Conservation (phyloP, 1,140 invertebrate species). For the Holotrichia oblita region DNA sequence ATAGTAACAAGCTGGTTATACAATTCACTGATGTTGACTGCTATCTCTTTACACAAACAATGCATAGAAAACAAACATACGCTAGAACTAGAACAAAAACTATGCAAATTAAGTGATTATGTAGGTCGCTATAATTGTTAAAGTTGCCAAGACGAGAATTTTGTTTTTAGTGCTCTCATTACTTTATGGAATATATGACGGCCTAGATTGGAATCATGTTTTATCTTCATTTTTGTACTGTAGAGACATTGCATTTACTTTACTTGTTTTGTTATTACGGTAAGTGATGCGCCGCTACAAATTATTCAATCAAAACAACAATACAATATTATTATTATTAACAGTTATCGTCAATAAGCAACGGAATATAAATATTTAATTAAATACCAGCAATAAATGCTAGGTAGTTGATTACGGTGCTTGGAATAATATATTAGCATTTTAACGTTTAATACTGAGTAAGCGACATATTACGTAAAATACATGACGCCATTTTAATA, state of each 20-base stretch:
- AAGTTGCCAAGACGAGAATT: not conserved
- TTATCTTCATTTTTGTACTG: not conserved
- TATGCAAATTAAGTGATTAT: slow-evolving; percentile 12
- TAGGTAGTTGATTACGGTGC: not conserved
- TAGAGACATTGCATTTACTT: no score
- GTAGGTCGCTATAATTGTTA: slow-evolving; percentile 2
- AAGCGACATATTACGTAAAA: slow-evolving; percentile 12
- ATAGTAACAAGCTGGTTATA: not conserved
- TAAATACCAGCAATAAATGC: not conserved
- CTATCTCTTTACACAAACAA: not conserved
- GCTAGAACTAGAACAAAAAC: slow-evolving; percentile 6
- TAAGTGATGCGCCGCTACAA: no score
- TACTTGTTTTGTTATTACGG: no score
- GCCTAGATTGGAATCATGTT: not conserved
- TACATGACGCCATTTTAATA: slow-evolving; percentile 4
- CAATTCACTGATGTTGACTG: not conserved
- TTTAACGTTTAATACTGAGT: not conserved
- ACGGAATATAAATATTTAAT: no score
- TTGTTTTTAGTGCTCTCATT: slow-evolving; percentile 16
- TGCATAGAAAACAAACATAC: slow-evolving; percentile 12
- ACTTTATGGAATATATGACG: slow-evolving; percentile 7
- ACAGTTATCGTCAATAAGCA: no score
- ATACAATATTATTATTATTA: no score
- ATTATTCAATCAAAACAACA: no score
- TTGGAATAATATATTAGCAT: not conserved